These are phyloP conservation scores for Semaprochilodus insignis DNA, from an alignment of 2,797 vertebrate species.

Conservation along the genomic window DNA sequence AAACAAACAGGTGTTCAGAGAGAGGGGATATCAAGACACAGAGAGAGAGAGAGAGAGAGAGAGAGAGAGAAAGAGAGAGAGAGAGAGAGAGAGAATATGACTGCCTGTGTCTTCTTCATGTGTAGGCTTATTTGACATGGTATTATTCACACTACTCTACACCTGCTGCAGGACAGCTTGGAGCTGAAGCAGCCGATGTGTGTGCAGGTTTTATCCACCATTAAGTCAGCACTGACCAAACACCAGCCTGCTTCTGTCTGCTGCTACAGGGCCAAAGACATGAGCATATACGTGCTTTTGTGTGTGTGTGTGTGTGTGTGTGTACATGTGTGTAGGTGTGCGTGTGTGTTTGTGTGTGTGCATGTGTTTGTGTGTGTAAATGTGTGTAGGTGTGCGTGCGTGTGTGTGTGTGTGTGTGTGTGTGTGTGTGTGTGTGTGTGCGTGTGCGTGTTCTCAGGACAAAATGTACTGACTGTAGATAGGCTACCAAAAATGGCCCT, in stretches of 20 bases:
- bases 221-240: conserved; percentile 32
- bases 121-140: neutral
- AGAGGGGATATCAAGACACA: too few species aligned
- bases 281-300: neutral
- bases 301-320: too few species aligned
- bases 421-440: too few species aligned
- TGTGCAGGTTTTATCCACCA: conserved; percentile 21
- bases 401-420: too few species aligned
- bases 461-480: too few species aligned
- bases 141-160: neutral
- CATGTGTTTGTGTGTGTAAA: neutral
- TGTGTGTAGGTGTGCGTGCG: neutral
- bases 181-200: conserved; percentile 21
- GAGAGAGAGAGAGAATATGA: neutral
- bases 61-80: neutral
- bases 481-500: too few species aligned
- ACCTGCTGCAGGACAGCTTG: conserved; percentile 2
- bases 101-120: neutral
- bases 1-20: neutral
- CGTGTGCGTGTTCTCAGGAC: too few species aligned
- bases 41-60: neutral
- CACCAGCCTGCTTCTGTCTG: conserved; percentile 14
- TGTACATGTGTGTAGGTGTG: too few species aligned
- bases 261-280: conserved; percentile 19
- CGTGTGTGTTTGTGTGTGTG: neutral